Evolutionary conservation across 2,797 vertebrate genomes (phyloP).

Genomic region (Clarias pachynema): DNA sequence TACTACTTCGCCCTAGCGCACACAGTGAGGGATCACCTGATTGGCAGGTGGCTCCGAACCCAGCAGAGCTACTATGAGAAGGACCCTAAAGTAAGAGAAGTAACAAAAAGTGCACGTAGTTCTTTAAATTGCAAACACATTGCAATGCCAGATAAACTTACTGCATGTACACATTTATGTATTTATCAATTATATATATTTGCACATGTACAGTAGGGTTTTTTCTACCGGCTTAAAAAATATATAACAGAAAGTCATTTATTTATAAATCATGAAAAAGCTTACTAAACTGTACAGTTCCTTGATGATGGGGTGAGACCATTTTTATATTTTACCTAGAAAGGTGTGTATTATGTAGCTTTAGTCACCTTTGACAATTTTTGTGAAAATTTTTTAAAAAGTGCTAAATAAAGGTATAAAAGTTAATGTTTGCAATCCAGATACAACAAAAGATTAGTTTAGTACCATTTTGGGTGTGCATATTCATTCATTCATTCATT

Average conservation of each 20-base stretch:
- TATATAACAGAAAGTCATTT: background rate
- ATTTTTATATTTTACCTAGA: background rate
- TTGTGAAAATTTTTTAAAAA: background rate
- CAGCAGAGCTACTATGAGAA: conserved; percentile 95
- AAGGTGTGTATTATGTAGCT: background rate
- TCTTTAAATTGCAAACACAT: background rate
- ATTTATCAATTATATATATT: background rate
- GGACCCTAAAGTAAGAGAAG: conserved; percentile 89
- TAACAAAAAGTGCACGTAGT: conserved; percentile 16
- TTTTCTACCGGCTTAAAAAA: background rate
- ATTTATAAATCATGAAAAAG: background rate
- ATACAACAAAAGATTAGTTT: background rate
- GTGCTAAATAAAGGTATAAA: background rate
- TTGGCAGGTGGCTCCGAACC: conserved; percentile 92
- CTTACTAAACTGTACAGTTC: background rate
- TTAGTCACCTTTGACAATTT: background rate
- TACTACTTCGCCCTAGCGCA: conserved; percentile 92
- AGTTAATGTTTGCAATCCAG: background rate
- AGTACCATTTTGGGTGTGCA: background rate
- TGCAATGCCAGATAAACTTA: background rate
- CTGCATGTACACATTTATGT: background rate
- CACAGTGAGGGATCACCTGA: conserved; percentile 90
- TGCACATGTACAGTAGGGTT: background rate
- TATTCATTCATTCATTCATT: background rate
- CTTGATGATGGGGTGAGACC: background rate